phyloP scores from a whole-genome alignment of 2,888 invertebrate genomes.

The Hyppa rectilinea region DNA sequence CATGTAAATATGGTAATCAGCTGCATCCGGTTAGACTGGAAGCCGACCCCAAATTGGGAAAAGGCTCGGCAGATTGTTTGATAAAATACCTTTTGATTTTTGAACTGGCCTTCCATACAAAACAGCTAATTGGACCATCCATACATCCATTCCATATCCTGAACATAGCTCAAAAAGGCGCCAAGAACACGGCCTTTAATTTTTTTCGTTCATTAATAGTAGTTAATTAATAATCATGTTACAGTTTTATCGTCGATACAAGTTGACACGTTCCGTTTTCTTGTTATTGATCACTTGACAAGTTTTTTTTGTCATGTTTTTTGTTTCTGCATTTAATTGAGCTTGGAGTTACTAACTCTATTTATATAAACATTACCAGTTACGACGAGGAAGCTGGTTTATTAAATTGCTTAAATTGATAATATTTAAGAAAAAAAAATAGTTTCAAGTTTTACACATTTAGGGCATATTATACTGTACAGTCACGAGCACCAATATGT shows the following conservation, averaged over 20 bases:
- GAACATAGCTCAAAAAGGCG: conserved; percentile 9
- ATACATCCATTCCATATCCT: background rate
- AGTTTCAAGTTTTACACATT: no score
- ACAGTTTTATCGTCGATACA: conserved; percentile 30
- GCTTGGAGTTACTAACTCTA: conserved; percentile 15
- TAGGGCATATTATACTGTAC: no score
- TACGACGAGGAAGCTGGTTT: conserved; percentile 37
- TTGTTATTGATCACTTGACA: conserved; percentile 48
- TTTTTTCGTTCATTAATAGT: conserved; percentile 14
- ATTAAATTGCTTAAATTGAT: background rate
- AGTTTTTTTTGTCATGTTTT: conserved; percentile 44
- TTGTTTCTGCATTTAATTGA: conserved; percentile 39
- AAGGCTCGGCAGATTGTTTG: no score
- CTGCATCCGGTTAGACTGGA: no score
- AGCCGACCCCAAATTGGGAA: no score
- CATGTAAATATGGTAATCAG: no score
- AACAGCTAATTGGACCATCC: no score
- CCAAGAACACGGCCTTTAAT: conserved; percentile 1
- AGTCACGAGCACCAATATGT: no score
- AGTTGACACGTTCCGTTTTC: conserved; percentile 57
- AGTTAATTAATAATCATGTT: conserved; percentile 54
- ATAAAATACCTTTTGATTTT: no score
- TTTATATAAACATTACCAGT: conserved; percentile 28
- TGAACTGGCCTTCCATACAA: no score
- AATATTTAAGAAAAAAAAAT: background rate